phyloP scores from a whole-genome alignment of 2,113 vertebrate species.

The Isichthys henryi region DNA sequence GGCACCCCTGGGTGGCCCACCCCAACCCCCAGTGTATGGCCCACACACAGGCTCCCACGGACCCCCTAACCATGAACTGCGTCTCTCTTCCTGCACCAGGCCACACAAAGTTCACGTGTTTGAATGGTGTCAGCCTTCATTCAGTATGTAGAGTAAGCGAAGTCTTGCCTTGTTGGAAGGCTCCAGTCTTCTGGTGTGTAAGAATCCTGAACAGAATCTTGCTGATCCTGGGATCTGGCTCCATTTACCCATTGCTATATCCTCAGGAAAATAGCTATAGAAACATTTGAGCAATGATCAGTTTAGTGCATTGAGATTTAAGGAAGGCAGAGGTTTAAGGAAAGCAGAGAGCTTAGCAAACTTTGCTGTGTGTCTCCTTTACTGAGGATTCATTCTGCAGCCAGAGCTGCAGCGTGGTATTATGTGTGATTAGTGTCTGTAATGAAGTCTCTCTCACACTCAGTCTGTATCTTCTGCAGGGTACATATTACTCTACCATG shows the following conservation, averaged over 20 bases:
- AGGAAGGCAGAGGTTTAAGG: neutral
- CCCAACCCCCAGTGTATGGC: neutral
- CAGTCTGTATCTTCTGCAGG: neutral
- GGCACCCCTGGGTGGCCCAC: too few species aligned
- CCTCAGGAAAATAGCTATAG: neutral
- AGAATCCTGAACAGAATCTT: neutral
- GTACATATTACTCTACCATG: too few species aligned
- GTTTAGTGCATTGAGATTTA: neutral
- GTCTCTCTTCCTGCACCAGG: neutral
- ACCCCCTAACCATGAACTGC: neutral
- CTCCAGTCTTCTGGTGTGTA: neutral
- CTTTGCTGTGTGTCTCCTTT: neutral
- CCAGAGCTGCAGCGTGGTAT: neutral
- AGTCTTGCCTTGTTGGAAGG: neutral
- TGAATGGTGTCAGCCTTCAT: neutral
- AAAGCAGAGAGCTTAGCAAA: neutral
- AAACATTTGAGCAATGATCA: neutral
- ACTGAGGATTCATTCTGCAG: neutral
- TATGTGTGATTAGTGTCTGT: neutral
- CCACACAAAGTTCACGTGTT: neutral
- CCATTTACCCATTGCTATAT: neutral
- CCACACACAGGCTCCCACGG: neutral
- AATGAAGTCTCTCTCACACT: neutral
- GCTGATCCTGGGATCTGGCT: neutral
- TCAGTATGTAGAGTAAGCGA: neutral